Evolutionary conservation across 1,140 invertebrate species (phyloP).

Genomic region (Drosophila willistoni): DNA sequence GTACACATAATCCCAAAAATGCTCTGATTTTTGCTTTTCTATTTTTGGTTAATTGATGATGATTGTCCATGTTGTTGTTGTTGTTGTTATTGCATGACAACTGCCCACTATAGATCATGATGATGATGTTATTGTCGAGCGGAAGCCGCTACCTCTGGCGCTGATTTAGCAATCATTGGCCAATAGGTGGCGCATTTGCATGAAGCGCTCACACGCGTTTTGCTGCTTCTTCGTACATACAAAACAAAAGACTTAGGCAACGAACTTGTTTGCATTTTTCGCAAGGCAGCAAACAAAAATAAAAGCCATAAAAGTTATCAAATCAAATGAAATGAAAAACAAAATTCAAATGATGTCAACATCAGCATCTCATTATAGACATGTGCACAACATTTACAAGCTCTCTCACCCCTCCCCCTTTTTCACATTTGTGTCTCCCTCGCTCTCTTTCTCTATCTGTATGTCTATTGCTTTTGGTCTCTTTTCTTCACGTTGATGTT

Average conservation of each 20-base stretch:
- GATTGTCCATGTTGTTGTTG: conserved; percentile 9
- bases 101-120: conserved; percentile 12
- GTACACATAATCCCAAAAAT: not conserved
- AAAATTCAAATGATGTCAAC: conserved; percentile 70
- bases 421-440: not conserved
- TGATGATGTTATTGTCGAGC: conserved; percentile 16
- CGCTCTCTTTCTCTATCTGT: not conserved
- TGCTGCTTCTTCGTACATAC: not conserved
- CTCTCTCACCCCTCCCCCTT: not conserved
- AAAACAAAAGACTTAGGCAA: conserved; percentile 80
- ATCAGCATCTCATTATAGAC: conserved; percentile 65
- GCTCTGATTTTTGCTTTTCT: conserved; percentile 3
- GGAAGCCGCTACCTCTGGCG: conserved; percentile 33
- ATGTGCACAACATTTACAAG: conserved; percentile 24
- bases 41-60: conserved; percentile 15
- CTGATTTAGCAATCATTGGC: conserved; percentile 63
- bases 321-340: conserved; percentile 53
- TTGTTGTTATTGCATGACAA: conserved; percentile 19
- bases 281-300: conserved; percentile 47
- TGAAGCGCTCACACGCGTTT: conserved; percentile 36
- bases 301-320: conserved; percentile 55
- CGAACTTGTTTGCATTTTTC: conserved; percentile 79
- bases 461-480: conserved; percentile 11
- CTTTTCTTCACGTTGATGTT: conserved; percentile 27
- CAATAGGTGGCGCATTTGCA: conserved; percentile 58